phyloP scores from a whole-genome alignment of 2,888 invertebrate genomes.

The Ecdyonurus torrentis region DNA sequence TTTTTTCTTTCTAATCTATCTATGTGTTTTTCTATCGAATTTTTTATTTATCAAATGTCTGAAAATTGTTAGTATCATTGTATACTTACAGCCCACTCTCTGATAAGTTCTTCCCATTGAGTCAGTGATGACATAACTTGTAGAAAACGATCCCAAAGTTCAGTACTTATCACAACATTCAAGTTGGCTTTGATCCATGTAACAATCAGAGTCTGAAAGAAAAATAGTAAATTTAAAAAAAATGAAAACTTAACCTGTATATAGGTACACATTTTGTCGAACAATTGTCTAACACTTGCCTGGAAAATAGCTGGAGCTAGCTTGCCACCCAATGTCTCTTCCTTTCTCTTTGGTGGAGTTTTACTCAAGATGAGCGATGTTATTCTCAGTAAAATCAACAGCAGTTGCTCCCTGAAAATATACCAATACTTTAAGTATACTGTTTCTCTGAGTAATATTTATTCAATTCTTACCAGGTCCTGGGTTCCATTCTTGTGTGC shows the following conservation, averaged over 20 bases:
- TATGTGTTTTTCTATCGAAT: no score
- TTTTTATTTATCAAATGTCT: no score
- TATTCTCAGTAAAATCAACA: conserved; percentile 75
- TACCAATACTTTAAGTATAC: no score
- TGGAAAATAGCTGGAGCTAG: conserved; percentile 63
- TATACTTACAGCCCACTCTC: conserved; percentile 86
- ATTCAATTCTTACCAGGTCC: conserved; percentile 82
- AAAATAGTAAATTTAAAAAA: neutral
- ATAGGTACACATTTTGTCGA: neutral
- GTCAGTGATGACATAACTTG: conserved; percentile 73
- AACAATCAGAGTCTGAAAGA: conserved; percentile 82
- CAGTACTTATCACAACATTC: conserved; percentile 74
- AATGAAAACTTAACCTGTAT: neutral
- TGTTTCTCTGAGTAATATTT: no score
- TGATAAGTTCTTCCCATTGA: conserved; percentile 85
- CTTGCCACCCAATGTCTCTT: conserved; percentile 52
- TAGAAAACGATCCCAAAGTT: conserved; percentile 88
- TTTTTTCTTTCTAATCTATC: neutral
- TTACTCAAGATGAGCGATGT: conserved; percentile 77
- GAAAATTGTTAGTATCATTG: no score
- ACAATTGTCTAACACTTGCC: conserved; percentile 30
- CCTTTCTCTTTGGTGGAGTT: conserved; percentile 57
- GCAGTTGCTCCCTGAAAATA: conserved; percentile 66
- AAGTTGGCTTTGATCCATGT: conserved; percentile 97
- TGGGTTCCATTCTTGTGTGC: conserved; percentile 84